A percentile compares a stretch with the other conserved stretches of the same genome.
phyloP scores from a whole-genome alignment of 2,113 vertebrate species.

The Thalassarche chlororhynchos region DNA sequence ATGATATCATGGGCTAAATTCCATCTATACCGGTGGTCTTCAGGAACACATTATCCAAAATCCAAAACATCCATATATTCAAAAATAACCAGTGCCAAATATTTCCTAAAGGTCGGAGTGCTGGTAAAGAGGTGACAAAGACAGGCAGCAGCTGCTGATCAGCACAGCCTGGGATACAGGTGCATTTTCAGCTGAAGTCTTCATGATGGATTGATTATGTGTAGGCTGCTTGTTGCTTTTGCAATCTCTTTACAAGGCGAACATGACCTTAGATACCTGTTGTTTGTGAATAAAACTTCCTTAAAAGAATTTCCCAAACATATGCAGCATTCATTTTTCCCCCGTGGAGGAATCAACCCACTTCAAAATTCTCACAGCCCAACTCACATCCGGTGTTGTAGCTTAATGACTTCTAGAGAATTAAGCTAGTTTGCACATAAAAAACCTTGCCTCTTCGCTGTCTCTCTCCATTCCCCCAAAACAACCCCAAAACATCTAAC shows the following conservation, averaged over 20 bases:
- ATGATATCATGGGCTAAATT: background rate
- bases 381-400: background rate
- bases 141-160: background rate
- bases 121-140: background rate
- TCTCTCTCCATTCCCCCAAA: background rate
- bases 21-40: background rate
- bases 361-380: background rate
- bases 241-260: background rate
- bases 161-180: background rate
- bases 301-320: background rate
- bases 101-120: background rate
- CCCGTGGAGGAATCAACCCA: background rate
- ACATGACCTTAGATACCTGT: background rate
- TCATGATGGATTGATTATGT: background rate
- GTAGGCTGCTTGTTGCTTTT: background rate
- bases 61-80: background rate
- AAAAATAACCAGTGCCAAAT: background rate
- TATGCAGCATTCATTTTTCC: background rate
- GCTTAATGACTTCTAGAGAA: background rate
- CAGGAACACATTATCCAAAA: background rate
- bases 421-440: background rate
- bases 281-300: background rate
- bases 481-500: background rate
- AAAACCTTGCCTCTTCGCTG: background rate
- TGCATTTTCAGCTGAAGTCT: background rate